Percentiles rank a stretch among this genome's conserved stretches.
These are phyloP conservation scores for Caretta caretta DNA, from an alignment of 2,113 vertebrate genomes.

Conservation along the genomic window DNA sequence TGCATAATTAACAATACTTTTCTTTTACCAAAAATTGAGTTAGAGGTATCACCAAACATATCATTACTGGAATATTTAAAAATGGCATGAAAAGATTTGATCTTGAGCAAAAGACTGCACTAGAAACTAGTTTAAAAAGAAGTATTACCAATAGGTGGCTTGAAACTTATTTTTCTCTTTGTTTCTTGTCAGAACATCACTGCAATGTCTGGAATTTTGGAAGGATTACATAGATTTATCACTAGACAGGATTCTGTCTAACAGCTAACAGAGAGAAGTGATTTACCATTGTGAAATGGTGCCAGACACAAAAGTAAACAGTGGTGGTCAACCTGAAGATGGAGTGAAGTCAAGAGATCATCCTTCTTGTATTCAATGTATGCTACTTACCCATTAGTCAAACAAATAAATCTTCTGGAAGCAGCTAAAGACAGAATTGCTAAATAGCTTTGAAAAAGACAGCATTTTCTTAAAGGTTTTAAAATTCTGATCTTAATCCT, in stretches of 20 bases:
- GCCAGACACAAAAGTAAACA: neutral
- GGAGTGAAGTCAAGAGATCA: conserved; percentile 23
- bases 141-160: neutral
- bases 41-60: neutral
- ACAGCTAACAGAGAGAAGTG: conserved; percentile 16
- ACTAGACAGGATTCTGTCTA: conserved; percentile 31
- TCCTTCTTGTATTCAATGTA: neutral
- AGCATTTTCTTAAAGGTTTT: neutral
- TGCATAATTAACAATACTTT: neutral
- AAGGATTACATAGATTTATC: conserved; percentile 55
- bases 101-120: neutral
- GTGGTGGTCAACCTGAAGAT: conserved; percentile 24
- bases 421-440: neutral
- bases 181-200: conserved; percentile 15
- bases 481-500: neutral
- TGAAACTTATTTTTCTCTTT: neutral
- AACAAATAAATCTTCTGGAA: conserved; percentile 2
- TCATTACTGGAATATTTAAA: neutral
- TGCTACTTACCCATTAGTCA: neutral
- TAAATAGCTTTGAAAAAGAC: neutral
- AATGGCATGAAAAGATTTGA: neutral
- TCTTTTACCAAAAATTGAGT: neutral
- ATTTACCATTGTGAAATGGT: conserved; percentile 45
- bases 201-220: conserved; percentile 38
- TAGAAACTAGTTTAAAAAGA: neutral